Conservation (phyloP, 2,888 invertebrate genomes). For the Melitaea athalia region DNA sequence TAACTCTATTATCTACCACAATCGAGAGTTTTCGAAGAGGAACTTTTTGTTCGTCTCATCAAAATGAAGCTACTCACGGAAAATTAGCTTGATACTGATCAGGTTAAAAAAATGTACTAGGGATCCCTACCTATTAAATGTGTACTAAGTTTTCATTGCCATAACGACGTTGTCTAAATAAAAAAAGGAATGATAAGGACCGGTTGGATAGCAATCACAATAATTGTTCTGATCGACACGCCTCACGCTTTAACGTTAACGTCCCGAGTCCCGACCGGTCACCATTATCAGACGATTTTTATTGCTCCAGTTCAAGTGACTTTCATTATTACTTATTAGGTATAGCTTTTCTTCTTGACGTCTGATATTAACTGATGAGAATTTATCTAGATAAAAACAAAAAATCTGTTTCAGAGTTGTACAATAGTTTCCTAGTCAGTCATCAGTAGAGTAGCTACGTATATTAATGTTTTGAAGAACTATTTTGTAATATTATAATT, state of each 20-base stretch:
- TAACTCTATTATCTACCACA: no score
- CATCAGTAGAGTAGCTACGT: not conserved
- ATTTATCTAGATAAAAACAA: not conserved
- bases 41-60: no score
- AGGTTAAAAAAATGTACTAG: no score
- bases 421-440: no score
- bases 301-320: conserved; percentile 50
- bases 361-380: conserved; percentile 20
- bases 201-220: conserved; percentile 48
- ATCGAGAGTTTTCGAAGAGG: no score
- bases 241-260: conserved; percentile 48
- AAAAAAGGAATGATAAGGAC: conserved; percentile 2
- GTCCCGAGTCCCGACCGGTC: conserved; percentile 41
- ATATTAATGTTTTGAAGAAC: no score
- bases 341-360: conserved; percentile 39
- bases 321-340: conserved; percentile 42
- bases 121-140: not conserved
- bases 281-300: conserved; percentile 60
- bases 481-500: no score
- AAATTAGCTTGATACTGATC: no score
- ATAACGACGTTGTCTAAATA: not conserved
- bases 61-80: no score
- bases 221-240: conserved; percentile 56
- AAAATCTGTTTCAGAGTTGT: no score
- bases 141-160: not conserved